phyloP scores from a whole-genome alignment of 2,797 vertebrate genomes.

The Sebastes iracundus region DNA sequence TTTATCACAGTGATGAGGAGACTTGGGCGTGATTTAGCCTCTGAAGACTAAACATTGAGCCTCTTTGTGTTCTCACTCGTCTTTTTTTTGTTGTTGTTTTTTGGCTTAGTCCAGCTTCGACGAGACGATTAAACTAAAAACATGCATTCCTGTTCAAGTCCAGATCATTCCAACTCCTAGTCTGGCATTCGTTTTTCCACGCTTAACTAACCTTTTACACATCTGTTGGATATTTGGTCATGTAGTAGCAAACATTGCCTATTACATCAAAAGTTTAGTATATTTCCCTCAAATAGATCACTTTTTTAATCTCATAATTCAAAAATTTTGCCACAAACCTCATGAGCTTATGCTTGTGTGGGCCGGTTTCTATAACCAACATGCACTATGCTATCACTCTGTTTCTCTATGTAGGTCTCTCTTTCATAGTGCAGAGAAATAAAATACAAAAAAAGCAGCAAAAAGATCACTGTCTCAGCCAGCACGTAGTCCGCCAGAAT shows the following conservation, averaged over 20 bases:
- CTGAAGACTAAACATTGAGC: conserved; percentile 49
- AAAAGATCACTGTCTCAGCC: conserved; percentile 38
- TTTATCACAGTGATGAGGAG: conserved; percentile 34
- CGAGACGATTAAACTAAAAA: conserved; percentile 55
- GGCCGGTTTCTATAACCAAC: conserved; percentile 47
- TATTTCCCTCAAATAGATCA: conserved; percentile 7
- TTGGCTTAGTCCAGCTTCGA: conserved; percentile 39
- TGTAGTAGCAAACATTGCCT: conserved; percentile 38
- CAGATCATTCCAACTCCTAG: conserved; percentile 74
- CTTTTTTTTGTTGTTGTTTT: neutral
- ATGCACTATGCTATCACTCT: conserved; percentile 58
- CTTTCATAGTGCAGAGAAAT: conserved; percentile 25
- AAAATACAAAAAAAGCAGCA: neutral
- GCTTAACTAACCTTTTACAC: conserved; percentile 42
- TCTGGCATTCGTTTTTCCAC: conserved; percentile 62
- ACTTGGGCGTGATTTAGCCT: conserved; percentile 34
- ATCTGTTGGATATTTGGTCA: conserved; percentile 43
- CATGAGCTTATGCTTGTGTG: conserved; percentile 41
- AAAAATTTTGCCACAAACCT: conserved; percentile 29
- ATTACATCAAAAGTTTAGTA: conserved; percentile 11
- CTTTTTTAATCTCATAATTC: conserved; percentile 8
- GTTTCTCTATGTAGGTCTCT: conserved; percentile 34
- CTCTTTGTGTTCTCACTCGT: conserved; percentile 54
- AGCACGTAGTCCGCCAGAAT: conserved; percentile 22
- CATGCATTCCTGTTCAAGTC: conserved; percentile 77